Evolutionary conservation across 2,113 vertebrate species (phyloP).

Genomic region (Benitochromis conjunctus): DNA sequence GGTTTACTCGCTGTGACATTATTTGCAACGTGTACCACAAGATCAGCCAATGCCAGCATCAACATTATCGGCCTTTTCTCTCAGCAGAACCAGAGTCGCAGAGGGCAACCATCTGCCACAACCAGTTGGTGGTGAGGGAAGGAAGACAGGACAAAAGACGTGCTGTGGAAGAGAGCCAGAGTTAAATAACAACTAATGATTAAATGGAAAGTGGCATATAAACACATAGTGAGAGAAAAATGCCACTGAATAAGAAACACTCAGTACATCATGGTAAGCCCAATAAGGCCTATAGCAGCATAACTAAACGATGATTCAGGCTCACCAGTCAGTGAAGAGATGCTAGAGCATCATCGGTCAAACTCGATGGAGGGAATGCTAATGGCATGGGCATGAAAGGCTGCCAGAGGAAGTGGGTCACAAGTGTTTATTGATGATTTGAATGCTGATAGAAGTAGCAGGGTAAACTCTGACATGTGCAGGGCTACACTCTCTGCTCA

Average conservation of each 20-base stretch:
- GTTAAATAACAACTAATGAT: not conserved
- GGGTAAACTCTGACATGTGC: not conserved
- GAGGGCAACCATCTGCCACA: not conserved
- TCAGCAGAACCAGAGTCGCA: not conserved
- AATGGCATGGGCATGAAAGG: not conserved
- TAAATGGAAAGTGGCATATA: not conserved
- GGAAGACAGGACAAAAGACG: not conserved
- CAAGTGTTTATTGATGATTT: not conserved
- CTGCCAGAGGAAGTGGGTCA: not conserved
- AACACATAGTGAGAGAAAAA: not conserved
- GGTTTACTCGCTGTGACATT: conserved; percentile 38
- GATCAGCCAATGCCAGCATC: not conserved
- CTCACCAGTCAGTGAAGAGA: not conserved
- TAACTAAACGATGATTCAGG: not conserved
- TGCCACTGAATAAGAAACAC: not conserved
- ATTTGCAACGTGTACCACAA: not conserved
- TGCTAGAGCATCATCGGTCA: not conserved
- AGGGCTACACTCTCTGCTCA: not conserved
- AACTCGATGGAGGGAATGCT: not conserved
- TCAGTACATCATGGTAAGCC: not conserved
- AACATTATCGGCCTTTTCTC: not conserved
- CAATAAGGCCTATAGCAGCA: not conserved
- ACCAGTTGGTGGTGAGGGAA: not conserved
- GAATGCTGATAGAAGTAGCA: not conserved
- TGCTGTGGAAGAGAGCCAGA: not conserved